Percentiles rank a stretch among this genome's conserved stretches.
Evolutionary conservation across 2,113 vertebrate genomes (phyloP).

Genomic region (Pantherophis guttatus): DNA sequence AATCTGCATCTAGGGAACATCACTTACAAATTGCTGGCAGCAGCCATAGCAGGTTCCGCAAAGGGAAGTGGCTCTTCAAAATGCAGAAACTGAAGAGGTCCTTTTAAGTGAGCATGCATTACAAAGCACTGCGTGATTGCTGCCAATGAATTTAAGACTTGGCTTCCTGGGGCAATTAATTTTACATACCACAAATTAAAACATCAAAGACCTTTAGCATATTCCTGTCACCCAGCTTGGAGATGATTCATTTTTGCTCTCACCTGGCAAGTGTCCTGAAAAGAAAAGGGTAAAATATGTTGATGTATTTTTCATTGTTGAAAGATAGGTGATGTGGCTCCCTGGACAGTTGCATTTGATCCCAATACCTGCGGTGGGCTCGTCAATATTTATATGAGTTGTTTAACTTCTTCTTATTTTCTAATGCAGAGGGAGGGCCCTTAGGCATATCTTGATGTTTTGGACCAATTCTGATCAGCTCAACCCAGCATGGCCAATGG

Average conservation of each 20-base stretch:
- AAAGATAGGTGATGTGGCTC: too few relatives aligned
- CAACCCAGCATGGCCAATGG: not conserved
- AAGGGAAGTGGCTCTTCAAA: not conserved
- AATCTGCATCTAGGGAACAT: not conserved
- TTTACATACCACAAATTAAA: slow-evolving; percentile 5
- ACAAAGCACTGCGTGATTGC: slow-evolving; percentile 8
- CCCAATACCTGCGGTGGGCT: not conserved
- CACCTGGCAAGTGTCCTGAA: not conserved
- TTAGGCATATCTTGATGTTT: not conserved
- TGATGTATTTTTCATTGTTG: not conserved
- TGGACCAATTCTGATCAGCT: not conserved
- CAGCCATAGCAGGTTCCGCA: fast-evolving
- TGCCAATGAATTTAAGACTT: not conserved
- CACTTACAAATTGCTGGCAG: not conserved
- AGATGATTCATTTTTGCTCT: not conserved
- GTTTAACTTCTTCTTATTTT: not conserved
- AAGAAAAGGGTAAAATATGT: not conserved
- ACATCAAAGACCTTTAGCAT: not conserved
- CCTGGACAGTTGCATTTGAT: not conserved
- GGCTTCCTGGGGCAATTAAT: not conserved
- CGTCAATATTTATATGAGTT: not conserved
- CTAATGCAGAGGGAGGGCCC: not conserved
- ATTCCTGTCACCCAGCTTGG: not conserved
- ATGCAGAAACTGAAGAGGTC: not conserved
- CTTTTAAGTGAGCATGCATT: fast-evolving